Evolutionary conservation across 2,797 vertebrate genomes (phyloP).

Genomic region (Spinus olivaceus): DNA sequence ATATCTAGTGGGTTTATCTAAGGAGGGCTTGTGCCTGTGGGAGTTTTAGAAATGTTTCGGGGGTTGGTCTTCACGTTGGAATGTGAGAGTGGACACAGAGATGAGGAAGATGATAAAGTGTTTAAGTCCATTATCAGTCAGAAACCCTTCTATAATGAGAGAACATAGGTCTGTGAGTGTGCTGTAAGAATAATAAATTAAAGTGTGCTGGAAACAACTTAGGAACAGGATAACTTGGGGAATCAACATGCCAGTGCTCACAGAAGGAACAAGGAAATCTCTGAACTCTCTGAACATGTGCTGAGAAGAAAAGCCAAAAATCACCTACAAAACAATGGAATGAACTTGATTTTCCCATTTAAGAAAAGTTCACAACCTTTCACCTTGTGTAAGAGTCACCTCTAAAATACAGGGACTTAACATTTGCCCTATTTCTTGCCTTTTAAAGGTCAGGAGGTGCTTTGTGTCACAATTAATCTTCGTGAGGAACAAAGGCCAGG

Average conservation of each 20-base stretch:
- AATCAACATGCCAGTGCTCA: not conserved
- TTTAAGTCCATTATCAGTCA: not conserved
- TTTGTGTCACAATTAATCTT: not conserved
- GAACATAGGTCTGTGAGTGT: not conserved
- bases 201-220: not conserved
- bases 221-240: no score
- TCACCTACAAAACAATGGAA: not conserved
- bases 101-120: not conserved
- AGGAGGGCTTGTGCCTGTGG: not conserved
- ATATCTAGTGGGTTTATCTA: not conserved
- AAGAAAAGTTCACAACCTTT: not conserved
- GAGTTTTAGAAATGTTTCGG: not conserved
- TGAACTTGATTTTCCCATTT: not conserved
- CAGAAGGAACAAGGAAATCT: not conserved
- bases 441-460: not conserved
- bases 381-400: not conserved
- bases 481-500: not conserved
- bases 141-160: not conserved
- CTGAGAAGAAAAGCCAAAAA: not conserved
- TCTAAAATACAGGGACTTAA: not conserved
- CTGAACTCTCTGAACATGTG: fast-evolving
- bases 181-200: not conserved
- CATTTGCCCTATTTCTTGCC: not conserved
- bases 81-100: not conserved
- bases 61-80: not conserved